Percentiles rank a stretch among this genome's conserved stretches.
phyloP scores from a whole-genome alignment of 2,113 vertebrate genomes.

The Limanda limanda region DNA sequence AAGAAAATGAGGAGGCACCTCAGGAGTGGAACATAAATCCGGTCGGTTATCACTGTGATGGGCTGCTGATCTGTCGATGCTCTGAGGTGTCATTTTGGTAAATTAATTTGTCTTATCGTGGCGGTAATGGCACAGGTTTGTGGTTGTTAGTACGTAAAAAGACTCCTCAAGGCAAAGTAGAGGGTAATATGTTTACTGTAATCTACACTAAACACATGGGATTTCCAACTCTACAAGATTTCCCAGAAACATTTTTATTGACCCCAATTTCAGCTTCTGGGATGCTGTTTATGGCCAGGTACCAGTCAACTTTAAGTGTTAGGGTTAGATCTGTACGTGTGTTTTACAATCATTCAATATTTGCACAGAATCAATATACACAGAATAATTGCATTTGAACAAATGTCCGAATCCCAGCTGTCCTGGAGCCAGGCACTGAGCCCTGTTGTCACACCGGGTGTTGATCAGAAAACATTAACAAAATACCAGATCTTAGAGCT shows the following conservation, averaged over 20 bases:
- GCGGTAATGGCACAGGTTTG: not conserved
- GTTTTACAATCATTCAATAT: too few species aligned
- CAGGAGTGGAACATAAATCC: conserved; percentile 15
- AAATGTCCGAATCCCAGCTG: not conserved
- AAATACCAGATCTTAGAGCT: not conserved
- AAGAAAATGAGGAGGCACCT: conserved; percentile 29
- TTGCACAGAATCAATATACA: not conserved
- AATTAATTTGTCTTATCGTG: not conserved
- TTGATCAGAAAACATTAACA: not conserved
- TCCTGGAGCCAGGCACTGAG: not conserved
- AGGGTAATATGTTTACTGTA: not conserved
- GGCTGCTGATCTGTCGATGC: not conserved
- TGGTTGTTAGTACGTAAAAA: not conserved
- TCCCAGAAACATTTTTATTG: not conserved
- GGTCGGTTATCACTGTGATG: conserved; percentile 14
- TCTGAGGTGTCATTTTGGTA: conserved; percentile 4
- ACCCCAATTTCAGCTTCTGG: not conserved
- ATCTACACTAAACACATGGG: not conserved
- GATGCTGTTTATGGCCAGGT: not conserved
- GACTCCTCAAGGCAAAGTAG: not conserved
- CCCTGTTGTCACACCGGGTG: not conserved
- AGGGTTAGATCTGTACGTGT: too few species aligned
- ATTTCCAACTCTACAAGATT: not conserved
- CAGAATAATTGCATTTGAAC: too few species aligned
- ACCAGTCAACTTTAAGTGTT: too few species aligned